Percentiles rank a stretch among this genome's conserved stretches.
Conservation (phyloP, 2,797 vertebrate species). For the Loris lydekkerianus region DNA sequence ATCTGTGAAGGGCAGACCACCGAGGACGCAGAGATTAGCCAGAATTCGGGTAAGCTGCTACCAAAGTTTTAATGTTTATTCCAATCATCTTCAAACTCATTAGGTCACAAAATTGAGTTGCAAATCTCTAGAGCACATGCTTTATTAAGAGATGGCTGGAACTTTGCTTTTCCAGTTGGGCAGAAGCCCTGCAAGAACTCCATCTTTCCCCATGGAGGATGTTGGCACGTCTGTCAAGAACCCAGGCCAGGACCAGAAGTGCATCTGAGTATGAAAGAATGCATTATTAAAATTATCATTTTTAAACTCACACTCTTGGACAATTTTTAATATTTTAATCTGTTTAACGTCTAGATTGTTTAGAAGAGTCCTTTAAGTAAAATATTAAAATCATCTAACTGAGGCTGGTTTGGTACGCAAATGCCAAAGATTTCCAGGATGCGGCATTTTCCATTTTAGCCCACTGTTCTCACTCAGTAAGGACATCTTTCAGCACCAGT, state of each 20-base stretch:
- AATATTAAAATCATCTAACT: not conserved
- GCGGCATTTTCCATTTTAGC: constrained; percentile 15
- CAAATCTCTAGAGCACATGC: constrained; percentile 68
- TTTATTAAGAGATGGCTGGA: constrained; percentile 73
- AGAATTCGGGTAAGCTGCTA: constrained; percentile 70
- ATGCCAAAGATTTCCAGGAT: not conserved
- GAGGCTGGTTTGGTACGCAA: not conserved
- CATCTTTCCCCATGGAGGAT: not conserved
- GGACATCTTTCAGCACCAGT: not conserved
- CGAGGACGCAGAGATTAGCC: constrained; percentile 67
- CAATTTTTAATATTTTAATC: constrained; percentile 16
- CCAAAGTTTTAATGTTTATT: constrained; percentile 73
- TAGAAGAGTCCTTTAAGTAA: constrained; percentile 4
- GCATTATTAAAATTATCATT: constrained; percentile 48
- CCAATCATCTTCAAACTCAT: constrained; percentile 78
- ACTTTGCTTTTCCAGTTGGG: constrained; percentile 68
- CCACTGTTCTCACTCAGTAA: not conserved
- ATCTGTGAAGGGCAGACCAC: constrained; percentile 75
- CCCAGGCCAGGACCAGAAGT: constrained; percentile 58
- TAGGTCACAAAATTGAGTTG: constrained; percentile 77
- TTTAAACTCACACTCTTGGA: not conserved
- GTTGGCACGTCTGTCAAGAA: constrained; percentile 58
- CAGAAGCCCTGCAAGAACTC: constrained; percentile 54
- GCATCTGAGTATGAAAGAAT: constrained; percentile 57
- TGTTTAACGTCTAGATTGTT: not conserved